Conservation (phyloP, 2,113 vertebrate species). For the Rhadina sibilatrix region DNA sequence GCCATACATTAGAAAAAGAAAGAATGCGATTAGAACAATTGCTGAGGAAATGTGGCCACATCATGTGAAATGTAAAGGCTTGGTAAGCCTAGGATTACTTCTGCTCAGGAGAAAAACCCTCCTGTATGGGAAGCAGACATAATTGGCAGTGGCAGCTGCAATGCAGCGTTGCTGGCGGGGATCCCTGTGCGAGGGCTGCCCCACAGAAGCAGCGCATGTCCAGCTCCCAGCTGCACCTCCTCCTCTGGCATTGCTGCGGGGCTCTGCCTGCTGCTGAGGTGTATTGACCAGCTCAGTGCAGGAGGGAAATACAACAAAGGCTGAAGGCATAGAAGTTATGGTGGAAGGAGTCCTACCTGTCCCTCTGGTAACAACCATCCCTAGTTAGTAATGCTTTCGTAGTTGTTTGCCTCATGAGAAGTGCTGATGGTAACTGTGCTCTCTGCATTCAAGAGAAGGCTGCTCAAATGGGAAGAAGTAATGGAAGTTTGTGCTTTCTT, state of each 20-base stretch:
- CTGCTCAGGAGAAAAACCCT: neutral
- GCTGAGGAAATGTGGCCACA: neutral
- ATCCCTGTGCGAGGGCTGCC: accelerated
- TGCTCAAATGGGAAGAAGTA: neutral
- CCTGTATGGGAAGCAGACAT: neutral
- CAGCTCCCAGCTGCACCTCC: accelerated
- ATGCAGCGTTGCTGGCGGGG: neutral
- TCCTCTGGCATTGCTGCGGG: accelerated
- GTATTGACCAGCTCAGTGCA: accelerated
- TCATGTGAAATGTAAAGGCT: neutral
- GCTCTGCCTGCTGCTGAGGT: accelerated
- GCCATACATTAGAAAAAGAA: neutral
- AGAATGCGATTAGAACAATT: neutral
- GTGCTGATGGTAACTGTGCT: neutral
- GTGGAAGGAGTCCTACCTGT: neutral
- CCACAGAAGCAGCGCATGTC: accelerated
- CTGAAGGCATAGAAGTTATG: neutral
- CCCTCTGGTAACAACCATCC: neutral
- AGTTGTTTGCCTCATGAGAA: neutral
- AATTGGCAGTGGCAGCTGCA: neutral
- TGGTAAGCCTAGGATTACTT: neutral
- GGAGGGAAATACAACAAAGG: neutral
- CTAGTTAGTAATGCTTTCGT: neutral
- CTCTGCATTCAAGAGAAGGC: neutral
- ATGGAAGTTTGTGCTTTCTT: neutral